Base-by-base conservation (phyloP, 2,888 invertebrate species). In the Hesperia comma region DNA sequence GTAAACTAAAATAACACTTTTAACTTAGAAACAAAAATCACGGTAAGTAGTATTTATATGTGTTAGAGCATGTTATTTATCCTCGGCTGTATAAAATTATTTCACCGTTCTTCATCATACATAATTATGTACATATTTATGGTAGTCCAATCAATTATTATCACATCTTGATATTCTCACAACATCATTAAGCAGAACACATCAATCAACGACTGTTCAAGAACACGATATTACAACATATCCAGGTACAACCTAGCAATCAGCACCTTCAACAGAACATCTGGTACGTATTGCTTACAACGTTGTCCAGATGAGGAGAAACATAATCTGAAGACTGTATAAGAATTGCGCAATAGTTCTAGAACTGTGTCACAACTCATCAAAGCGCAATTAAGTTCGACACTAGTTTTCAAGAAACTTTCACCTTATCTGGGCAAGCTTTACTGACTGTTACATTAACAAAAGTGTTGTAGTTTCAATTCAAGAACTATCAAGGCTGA, bases 261-360 rank as follows among this genome's bases (percentile, higher is more conserved):
- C 72, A 55, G 69, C 71, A 67, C 67, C 37, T 53, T 40, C 72
- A 62, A 58, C 66, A 69, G 53, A 60, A 67, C 67, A 62, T 68
- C 51, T 69, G 77, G 77, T 77, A 77, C 68, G 77, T 76, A 76
- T 74, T 63, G 72, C 73, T 77, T 71, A 71, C 70, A 46, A 68
- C n/a, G 41, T 43, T 53, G 58, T 60, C 60, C 21, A 14, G 19
- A 46, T 60, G 66, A 54, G 54, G 53, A 33, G 19, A 14, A 54
- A 55, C n/a, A 26, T 61, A 21, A 12, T 21, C 37, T 7, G 6
- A 51, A 51, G 21, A 7, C 51, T 12, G 51, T 51, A 51, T 14
- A 51, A 51, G 17, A 51, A 51, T 14, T 17, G 51, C 26, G 51
- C 51, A 26, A 5, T 51, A 51, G 51, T 26, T 51, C 51, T 51